Evolutionary conservation across 2,797 vertebrate genomes (phyloP), one percentile per base, ranked within the genome.

Genomic region (Knipowitschia caucasica): DNA sequence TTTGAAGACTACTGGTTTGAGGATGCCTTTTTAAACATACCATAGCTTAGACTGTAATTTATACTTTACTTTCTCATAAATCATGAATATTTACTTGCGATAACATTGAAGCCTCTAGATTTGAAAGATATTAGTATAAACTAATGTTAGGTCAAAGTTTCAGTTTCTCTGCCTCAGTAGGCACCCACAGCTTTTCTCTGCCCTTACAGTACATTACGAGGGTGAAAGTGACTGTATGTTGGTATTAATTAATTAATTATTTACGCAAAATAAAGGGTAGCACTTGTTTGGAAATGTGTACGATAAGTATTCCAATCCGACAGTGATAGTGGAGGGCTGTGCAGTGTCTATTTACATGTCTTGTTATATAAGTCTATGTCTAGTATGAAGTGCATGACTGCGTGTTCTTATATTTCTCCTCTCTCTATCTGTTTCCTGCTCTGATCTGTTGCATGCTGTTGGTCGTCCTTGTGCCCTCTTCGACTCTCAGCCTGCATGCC

Each of bases 401-500:
- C 61, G 18, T 71, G 66, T 77, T 80, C 53, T 74, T 86, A 85
- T 71, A 84, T 62, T 82, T 75, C 70, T 86, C 64, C 76, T 85
- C 76, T 83, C 75, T 76, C 81, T 82, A 65, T 85, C 75, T 84
- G 67, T 85, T 71, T 51, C 77, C 73, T 76, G 56, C 69, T 56
- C 50, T 82, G 61, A 83, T 68, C 66, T 84, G 82, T 85, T 81
- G 86, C 75, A 88, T 86, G 86, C 40, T 30, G 59, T 76, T 73
- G 77, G 68, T 80, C 73, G 79, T 77, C 72, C 55, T 58, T 73
- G 60, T 77, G 66, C 77, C 69, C 54, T 73, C 73, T 77, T 73
- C 79, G 67, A 78, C 75, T 87, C 90, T 94, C 92, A 83, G 72
- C 89, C 89, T 92, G 78, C 88, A 90, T 85, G 72, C 75, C 85